Base-by-base conservation (phyloP, 2,888 invertebrate species). In the Tinea pellionella region DNA sequence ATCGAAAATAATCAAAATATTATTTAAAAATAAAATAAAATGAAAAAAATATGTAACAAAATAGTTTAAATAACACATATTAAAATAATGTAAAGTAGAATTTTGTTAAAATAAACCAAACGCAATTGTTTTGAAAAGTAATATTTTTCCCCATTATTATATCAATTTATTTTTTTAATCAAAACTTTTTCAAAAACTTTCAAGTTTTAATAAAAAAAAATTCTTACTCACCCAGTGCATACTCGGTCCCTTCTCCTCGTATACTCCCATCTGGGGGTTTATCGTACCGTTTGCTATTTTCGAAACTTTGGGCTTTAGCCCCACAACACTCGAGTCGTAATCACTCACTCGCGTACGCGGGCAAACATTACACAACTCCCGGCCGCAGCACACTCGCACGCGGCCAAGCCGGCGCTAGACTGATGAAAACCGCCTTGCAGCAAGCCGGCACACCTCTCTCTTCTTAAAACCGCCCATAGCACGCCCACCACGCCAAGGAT, bases 221-320 rank as follows among this genome's bases (percentile, higher is more conserved):
- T 37, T 37, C 2, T 37, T 37, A 37, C 92, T 91, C 89, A 94
- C 94, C 94, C 94, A 95, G 92, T 94, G 94, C 94, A 95, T 92
- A 90, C 91, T 94, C 92, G 92, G 93, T 91, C 92, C 92, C 89
- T 91, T 90, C 89, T 94, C 94, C 91, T 94, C 94, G 92, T 93
- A 94, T 89, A 95, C 94, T 93, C 94, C 94, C 94, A 95, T 95
- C 93, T 93, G 94, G 91, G 89, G 89, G 78, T 88, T 78, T 83
- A 85, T 85, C 77, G 79, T 85, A 78, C 79, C 79, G 85, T 82
- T 81, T 80, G 78, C 74, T 80, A 80, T 82, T 80, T 80, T 81
- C 80, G 82, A 85, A 82, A 77, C 51, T 59, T 59, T 59, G n/a
- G 24, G 61, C 59, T 16, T 15, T 18, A 55, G 59, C 62, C 61